Percentiles rank a stretch among this genome's conserved stretches.
Conservation (phyloP, 2,888 invertebrate species). For the Vandiemenella viatica region DNA sequence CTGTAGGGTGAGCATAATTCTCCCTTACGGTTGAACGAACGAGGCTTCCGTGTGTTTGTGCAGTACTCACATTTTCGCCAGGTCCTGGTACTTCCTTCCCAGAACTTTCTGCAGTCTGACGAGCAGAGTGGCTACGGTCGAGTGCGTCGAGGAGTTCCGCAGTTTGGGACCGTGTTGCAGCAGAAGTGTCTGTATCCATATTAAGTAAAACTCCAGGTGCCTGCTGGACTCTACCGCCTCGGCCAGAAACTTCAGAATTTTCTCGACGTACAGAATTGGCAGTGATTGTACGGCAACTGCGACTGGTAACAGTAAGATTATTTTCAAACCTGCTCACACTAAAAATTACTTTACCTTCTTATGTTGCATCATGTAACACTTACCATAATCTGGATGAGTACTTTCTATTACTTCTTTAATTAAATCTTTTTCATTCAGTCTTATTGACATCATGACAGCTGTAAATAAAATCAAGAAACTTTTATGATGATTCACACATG, state of each 20-base stretch:
- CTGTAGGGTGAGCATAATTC: too few species aligned
- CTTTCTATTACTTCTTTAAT: conserved; percentile 69
- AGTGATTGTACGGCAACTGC: conserved; percentile 53
- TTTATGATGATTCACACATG: too few species aligned
- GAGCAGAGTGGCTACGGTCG: conserved; percentile 46
- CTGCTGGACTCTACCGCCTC: conserved; percentile 57
- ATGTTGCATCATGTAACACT: conserved; percentile 24
- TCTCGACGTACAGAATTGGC: conserved; percentile 58
- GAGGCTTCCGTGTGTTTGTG: too few species aligned
- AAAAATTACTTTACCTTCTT: too few species aligned
- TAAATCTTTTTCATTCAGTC: conserved; percentile 63
- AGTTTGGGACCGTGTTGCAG: conserved; percentile 40
- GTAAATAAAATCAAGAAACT: conserved; percentile 22
- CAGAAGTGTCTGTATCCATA: conserved; percentile 60
- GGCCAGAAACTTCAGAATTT: conserved; percentile 54
- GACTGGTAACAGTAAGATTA: conserved; percentile 41
- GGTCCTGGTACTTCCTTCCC: conserved; percentile 58
- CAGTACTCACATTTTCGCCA: conserved; percentile 74
- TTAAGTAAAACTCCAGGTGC: conserved; percentile 78
- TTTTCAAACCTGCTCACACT: neutral
- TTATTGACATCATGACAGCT: conserved; percentile 73
- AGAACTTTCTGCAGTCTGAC: conserved; percentile 65
- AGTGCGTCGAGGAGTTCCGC: conserved; percentile 26
- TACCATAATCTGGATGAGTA: conserved; percentile 61
- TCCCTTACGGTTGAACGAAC: too few species aligned